phyloP scores from a whole-genome alignment of 2,113 vertebrate genomes.

The Chlamydotis undulata region DNA sequence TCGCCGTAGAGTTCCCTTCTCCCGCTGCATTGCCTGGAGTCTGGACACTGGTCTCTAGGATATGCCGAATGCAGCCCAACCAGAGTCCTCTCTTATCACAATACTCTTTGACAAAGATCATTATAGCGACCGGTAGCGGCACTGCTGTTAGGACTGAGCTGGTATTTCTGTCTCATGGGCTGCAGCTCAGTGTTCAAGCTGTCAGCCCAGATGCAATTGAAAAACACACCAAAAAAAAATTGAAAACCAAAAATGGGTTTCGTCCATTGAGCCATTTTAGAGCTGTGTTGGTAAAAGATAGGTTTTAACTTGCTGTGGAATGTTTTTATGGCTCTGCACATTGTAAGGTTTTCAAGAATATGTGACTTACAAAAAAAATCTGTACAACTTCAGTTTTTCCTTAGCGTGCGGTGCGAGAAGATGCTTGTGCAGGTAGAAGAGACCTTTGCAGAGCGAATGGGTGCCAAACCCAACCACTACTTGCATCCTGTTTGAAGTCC shows the following conservation, averaged over 20 bases:
- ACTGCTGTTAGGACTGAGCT: slow-evolving; percentile 19
- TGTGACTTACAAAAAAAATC: not conserved
- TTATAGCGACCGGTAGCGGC: slow-evolving; percentile 60
- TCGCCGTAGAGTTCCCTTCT: not conserved
- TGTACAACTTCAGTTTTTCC: not conserved
- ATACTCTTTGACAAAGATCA: slow-evolving; percentile 65
- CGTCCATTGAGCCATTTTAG: slow-evolving; percentile 3
- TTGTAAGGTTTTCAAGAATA: not conserved
- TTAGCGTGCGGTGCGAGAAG: not conserved
- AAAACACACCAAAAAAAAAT: not conserved
- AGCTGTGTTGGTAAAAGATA: not conserved
- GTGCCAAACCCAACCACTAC: not conserved
- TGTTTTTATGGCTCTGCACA: not conserved
- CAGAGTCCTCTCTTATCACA: slow-evolving; percentile 46
- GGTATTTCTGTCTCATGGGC: slow-evolving; percentile 58
- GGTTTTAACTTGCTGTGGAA: not conserved
- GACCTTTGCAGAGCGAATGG: not conserved
- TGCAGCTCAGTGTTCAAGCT: slow-evolving; percentile 50
- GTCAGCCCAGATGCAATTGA: slow-evolving; percentile 54
- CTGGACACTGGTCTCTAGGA: not conserved
- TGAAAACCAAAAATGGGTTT: not conserved
- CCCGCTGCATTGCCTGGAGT: not conserved
- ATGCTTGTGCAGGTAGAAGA: fast-evolving
- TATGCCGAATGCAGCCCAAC: not conserved
- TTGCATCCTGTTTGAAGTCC: fast-evolving